These are phyloP conservation scores for Scomberomorus guttatus DNA, from an alignment of 2,797 vertebrate genomes.

Conservation along the genomic window DNA sequence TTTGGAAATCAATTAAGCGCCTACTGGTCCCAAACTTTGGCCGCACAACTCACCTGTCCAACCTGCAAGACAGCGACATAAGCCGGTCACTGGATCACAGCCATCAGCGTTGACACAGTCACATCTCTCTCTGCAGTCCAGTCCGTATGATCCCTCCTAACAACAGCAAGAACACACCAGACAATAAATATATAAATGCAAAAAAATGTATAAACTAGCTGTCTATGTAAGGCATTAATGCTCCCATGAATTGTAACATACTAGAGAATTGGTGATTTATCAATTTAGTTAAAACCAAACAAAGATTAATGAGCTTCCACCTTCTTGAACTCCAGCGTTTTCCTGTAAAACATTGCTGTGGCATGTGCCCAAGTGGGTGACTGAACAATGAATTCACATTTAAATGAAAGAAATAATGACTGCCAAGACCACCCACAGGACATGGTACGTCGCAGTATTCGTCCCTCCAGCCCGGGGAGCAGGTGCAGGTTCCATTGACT, in stretches of 20 bases:
- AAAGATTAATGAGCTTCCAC: background rate
- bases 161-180: constrained; percentile 6
- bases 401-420: too few relatives aligned
- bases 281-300: too few relatives aligned
- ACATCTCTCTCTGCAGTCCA: constrained; percentile 91
- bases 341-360: background rate
- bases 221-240: background rate
- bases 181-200: background rate
- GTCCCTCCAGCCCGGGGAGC: constrained; percentile 92
- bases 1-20: too few relatives aligned
- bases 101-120: constrained; percentile 92
- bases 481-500: constrained; percentile 90
- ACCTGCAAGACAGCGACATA: constrained; percentile 93
- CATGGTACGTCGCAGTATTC: constrained; percentile 90
- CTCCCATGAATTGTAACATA: background rate
- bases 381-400: background rate
- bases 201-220: background rate
- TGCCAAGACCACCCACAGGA: constrained; percentile 84
- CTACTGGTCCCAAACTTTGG: background rate
- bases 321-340: background rate
- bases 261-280: too few relatives aligned
- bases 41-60: constrained; percentile 91
- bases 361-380: background rate
- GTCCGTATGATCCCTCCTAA: constrained; percentile 92
- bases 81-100: constrained; percentile 90